Percentiles rank a stretch among this genome's conserved stretches.
Conservation (phyloP, 2,888 invertebrate genomes). For the Byasa hedistus region DNA sequence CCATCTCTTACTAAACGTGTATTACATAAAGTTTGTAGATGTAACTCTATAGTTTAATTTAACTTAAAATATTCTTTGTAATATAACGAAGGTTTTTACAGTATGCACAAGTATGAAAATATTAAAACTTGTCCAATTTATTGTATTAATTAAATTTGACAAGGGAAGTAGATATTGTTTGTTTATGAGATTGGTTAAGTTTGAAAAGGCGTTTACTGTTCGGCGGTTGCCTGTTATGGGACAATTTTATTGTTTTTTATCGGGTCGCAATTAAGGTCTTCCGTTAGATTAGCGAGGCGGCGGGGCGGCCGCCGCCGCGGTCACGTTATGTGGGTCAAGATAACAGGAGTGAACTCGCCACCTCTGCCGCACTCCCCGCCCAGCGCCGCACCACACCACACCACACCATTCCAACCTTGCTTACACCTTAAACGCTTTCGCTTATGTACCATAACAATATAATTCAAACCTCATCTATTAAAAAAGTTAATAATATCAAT, state of each 20-base stretch:
- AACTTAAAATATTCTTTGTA: neutral
- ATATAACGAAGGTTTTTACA: neutral
- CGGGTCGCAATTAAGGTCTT: conserved; percentile 55
- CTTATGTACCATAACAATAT: neutral
- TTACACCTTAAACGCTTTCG: neutral
- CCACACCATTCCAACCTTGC: neutral
- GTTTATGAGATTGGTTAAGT: conserved; percentile 34
- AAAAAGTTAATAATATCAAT: neutral
- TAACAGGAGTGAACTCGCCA: conserved; percentile 44
- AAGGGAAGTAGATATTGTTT: neutral
- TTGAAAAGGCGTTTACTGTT: neutral
- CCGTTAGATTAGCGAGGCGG: conserved; percentile 50
- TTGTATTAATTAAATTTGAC: neutral
- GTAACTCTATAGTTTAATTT: too few relatives aligned
- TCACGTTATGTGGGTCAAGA: conserved; percentile 70
- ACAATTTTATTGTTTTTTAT: conserved; percentile 40
- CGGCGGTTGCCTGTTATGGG: conserved; percentile 17
- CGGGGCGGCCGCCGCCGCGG: conserved; percentile 56
- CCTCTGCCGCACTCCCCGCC: conserved; percentile 24
- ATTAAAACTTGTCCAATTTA: neutral
- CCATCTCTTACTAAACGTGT: too few relatives aligned
- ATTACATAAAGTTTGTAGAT: too few relatives aligned
- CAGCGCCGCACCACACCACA: neutral
- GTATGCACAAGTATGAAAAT: neutral
- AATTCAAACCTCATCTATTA: neutral